These are phyloP conservation scores for Grammatotria lemairii DNA, from an alignment of 2,113 vertebrate species.

Conservation along the genomic window DNA sequence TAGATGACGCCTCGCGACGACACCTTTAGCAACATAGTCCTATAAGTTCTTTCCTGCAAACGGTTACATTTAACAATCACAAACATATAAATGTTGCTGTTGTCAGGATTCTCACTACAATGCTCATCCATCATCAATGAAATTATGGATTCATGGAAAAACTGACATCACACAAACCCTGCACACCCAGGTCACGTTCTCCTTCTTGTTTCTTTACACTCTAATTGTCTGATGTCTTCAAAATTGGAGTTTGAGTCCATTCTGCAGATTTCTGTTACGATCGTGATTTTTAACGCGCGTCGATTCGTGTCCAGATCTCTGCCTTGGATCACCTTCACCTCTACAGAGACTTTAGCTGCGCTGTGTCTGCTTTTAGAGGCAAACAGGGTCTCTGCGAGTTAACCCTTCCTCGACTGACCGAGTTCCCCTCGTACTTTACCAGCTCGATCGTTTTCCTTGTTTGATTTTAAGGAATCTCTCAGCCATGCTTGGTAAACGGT, in stretches of 20 bases:
- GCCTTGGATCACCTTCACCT: slow-evolving; percentile 54
- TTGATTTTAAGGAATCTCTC: background rate
- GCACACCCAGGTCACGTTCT: too few species aligned
- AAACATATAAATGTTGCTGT: background rate
- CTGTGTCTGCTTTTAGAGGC: background rate
- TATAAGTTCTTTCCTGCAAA: background rate
- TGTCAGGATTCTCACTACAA: background rate
- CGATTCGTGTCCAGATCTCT: slow-evolving; percentile 44
- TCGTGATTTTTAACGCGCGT: background rate
- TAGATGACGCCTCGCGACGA: background rate
- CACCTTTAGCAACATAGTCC: fast-evolving
- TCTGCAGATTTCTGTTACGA: background rate
- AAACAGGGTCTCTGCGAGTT: background rate
- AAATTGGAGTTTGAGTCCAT: fast-evolving
- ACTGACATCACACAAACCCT: fast-evolving
- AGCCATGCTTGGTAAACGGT: fast-evolving
- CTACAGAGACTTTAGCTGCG: slow-evolving; percentile 14
- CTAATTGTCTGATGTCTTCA: background rate
- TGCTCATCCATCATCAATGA: background rate
- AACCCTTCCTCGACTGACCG: background rate
- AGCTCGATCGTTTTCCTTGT: background rate
- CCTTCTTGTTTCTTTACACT: fast-evolving
- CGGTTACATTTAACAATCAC: background rate
- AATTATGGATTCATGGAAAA: background rate
- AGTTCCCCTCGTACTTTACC: background rate